Evolutionary conservation across 2,113 vertebrate genomes (phyloP).

Genomic region (Enhydra lutris): DNA sequence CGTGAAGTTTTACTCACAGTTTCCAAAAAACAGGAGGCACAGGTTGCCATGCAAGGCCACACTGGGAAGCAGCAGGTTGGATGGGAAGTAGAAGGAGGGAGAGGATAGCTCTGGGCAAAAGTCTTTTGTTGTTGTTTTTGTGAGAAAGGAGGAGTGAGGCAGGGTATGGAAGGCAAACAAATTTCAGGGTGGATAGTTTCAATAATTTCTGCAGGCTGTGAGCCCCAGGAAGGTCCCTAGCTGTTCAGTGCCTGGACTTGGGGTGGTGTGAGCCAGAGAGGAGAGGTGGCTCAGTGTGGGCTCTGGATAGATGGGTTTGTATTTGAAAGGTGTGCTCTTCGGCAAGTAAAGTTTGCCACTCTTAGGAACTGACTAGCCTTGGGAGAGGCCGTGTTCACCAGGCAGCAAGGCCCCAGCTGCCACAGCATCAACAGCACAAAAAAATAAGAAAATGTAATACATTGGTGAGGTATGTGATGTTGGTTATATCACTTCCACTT

Average conservation of each 20-base stretch:
- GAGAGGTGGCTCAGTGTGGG: background rate
- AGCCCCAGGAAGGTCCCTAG: background rate
- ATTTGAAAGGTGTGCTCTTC: background rate
- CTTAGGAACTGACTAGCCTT: background rate
- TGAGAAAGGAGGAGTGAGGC: background rate
- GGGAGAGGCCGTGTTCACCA: background rate
- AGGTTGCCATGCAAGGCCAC: background rate
- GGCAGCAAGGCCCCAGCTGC: background rate
- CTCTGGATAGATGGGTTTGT: background rate
- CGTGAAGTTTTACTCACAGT: background rate
- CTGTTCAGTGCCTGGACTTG: background rate
- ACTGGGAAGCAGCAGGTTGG: background rate
- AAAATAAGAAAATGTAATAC: background rate
- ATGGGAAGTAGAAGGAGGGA: background rate
- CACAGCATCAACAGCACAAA: background rate
- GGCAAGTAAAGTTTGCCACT: background rate
- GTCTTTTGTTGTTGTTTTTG: background rate
- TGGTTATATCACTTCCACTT: background rate
- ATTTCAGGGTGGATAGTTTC: background rate
- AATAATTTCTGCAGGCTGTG: background rate
- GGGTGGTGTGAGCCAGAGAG: background rate
- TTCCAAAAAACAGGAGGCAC: background rate
- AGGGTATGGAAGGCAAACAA: background rate
- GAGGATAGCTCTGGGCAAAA: background rate
- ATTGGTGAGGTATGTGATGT: background rate